Percentiles rank a stretch among this genome's conserved stretches.
Conservation (phyloP, 1,140 invertebrate species). For the Megathymus violae region DNA sequence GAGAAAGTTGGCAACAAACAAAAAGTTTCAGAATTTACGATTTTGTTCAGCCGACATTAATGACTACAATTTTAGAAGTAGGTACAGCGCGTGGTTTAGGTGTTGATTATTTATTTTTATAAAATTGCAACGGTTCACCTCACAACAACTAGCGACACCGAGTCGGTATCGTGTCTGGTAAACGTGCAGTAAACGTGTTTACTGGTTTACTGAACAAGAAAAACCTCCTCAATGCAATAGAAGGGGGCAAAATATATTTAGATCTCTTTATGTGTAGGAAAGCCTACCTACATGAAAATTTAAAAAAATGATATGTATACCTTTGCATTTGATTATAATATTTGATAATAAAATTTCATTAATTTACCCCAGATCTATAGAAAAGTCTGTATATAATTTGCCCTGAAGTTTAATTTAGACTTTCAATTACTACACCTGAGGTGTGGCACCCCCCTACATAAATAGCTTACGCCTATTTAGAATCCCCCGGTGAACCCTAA, state of each 20-base stretch:
- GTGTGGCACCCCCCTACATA: constrained; percentile 8
- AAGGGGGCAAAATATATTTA: too few species aligned
- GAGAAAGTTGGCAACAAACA: constrained; percentile 24
- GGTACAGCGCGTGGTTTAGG: constrained; percentile 7
- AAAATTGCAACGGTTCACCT: background rate
- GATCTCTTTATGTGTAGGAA: too few species aligned
- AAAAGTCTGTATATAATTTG: background rate
- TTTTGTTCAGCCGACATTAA: constrained; percentile 18
- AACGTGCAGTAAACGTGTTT: too few species aligned
- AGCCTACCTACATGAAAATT: too few species aligned
- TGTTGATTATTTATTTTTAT: constrained; percentile 11
- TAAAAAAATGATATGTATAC: too few species aligned
- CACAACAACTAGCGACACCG: too few species aligned
- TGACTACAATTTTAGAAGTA: constrained; percentile 12
- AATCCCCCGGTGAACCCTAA: background rate
- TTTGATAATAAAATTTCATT: background rate
- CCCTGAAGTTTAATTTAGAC: constrained; percentile 8
- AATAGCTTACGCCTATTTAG: constrained; percentile 8
- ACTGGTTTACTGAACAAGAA: too few species aligned
- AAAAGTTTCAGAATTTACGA: constrained; percentile 20
- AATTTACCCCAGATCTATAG: too few species aligned
- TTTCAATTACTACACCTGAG: constrained; percentile 24
- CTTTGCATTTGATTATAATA: too few species aligned
- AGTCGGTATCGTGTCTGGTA: too few species aligned
- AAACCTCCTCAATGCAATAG: too few species aligned